These are phyloP conservation scores for Drosophila melanogaster DNA, from an alignment of 1,140 invertebrate genomes.

Conservation along the genomic window Release_6_plus_ISO1_MT NC_004354.4:8004001-8004500, in stretches of 20 bases:
- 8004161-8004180: constrained; percentile 54
- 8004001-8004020: not conserved
- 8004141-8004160: constrained; percentile 7
- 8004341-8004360: too few relatives aligned
- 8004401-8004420: too few relatives aligned
- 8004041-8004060: constrained; percentile 11
- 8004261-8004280: too few relatives aligned
- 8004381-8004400: too few relatives aligned
- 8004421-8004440: not conserved
- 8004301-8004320: too few relatives aligned
- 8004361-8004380: too few relatives aligned
- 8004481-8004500: not conserved
- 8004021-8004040: not conserved
- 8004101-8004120: constrained; percentile 49
- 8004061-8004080: constrained; percentile 44
- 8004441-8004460: not conserved
- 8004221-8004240: constrained; percentile 30
- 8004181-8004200: constrained; percentile 67
- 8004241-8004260: not conserved
- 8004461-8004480: not conserved
- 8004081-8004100: constrained; percentile 52
- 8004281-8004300: too few relatives aligned
- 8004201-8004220: constrained; percentile 42
- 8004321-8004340: too few relatives aligned
- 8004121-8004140: constrained; percentile 50